phyloP scores from a whole-genome alignment of 1,140 invertebrate species.

The Brachionus asplanchnoidis region DNA sequence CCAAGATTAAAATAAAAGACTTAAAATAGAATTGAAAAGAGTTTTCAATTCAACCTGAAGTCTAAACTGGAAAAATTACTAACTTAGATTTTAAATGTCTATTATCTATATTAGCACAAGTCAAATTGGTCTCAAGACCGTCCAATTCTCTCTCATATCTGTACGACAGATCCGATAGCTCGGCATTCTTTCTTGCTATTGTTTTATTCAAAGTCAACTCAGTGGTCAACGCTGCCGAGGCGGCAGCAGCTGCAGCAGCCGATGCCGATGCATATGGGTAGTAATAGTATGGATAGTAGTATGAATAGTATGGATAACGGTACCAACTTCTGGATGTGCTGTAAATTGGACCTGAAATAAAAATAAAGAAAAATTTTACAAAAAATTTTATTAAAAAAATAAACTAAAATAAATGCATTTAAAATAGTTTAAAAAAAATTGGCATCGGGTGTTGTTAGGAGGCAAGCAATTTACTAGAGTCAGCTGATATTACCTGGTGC shows the following conservation, averaged over 20 bases:
- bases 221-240: constrained; percentile 1
- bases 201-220: constrained; percentile 7
- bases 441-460: background rate
- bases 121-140: constrained; percentile 51
- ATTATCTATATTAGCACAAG: constrained; percentile 47
- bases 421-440: background rate
- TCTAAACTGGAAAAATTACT: constrained; percentile 40
- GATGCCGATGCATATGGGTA: constrained; percentile 25
- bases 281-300: constrained; percentile 27
- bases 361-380: background rate
- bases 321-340: background rate
- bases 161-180: constrained; percentile 51
- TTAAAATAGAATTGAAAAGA: constrained; percentile 41
- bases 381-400: constrained; percentile 1
- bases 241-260: background rate
- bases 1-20: no score
- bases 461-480: constrained; percentile 8
- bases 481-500: constrained; percentile 43
- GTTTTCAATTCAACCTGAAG: background rate
- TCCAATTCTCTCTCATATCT: constrained; percentile 53
- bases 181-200: constrained; percentile 34
- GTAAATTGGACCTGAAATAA: constrained; percentile 14
- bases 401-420: background rate
- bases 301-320: constrained; percentile 1
- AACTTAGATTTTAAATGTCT: constrained; percentile 54